Conservation (phyloP, 1,140 invertebrate species). For the Hestina assimilis region DNA sequence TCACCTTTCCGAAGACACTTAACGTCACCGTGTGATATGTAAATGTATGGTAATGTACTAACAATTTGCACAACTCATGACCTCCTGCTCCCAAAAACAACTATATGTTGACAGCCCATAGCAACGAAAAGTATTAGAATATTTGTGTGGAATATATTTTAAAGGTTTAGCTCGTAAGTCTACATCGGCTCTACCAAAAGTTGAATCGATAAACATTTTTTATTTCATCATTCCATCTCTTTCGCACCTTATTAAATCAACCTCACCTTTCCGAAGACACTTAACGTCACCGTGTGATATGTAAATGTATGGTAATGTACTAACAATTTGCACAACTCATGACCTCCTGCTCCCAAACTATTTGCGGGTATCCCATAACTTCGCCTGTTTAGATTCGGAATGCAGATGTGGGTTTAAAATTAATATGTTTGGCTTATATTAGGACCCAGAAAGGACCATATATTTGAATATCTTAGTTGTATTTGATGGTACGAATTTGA, state of each 20-base stretch:
- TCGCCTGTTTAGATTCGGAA: conserved; percentile 49
- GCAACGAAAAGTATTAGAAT: too few relatives aligned
- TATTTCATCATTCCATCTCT: neutral
- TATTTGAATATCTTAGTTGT: conserved; percentile 8
- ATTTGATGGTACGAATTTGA: neutral
- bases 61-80: conserved; percentile 51
- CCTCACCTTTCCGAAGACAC: conserved; percentile 16
- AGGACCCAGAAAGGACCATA: conserved; percentile 29
- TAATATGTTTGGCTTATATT: conserved; percentile 66
- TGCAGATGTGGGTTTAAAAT: conserved; percentile 59
- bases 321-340: conserved; percentile 48
- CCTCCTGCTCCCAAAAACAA: conserved; percentile 43
- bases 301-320: conserved; percentile 63
- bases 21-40: conserved; percentile 56
- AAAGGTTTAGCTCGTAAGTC: too few relatives aligned
- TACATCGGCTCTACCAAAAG: too few relatives aligned
- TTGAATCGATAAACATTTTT: too few relatives aligned
- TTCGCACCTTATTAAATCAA: neutral
- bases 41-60: conserved; percentile 61
- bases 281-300: conserved; percentile 52
- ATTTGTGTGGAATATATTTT: too few relatives aligned
- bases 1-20: conserved; percentile 17
- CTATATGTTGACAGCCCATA: conserved; percentile 44
- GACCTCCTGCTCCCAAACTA: conserved; percentile 47
- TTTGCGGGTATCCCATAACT: conserved; percentile 46